A percentile compares a stretch with the other conserved stretches of the same genome.
Conservation (phyloP, 2,888 invertebrate species). For the Bellardia bayeri region DNA sequence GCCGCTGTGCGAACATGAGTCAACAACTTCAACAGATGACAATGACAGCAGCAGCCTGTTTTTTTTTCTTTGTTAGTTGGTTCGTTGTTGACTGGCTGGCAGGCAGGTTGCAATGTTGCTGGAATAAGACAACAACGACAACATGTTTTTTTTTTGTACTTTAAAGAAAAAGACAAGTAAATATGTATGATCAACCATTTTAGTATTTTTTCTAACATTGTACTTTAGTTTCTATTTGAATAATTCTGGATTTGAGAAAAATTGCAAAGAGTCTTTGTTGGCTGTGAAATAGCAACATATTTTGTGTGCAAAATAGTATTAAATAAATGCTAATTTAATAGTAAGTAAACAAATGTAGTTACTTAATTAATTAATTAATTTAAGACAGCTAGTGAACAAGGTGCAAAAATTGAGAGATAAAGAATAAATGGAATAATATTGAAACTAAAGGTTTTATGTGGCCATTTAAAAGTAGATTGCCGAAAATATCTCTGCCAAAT, state of each 20-base stretch:
- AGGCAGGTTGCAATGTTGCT: conserved; percentile 36
- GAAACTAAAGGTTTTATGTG: no score
- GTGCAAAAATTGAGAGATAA: no score
- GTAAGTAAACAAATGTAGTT: neutral
- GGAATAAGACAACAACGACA: conserved; percentile 21
- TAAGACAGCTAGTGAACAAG: neutral
- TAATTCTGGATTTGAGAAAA: neutral
- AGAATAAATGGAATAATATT: no score
- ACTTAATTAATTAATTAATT: conserved; percentile 22
- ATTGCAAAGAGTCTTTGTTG: conserved; percentile 11
- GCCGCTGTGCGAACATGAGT: conserved; percentile 63
- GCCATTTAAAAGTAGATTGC: no score
- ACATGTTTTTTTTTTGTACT: conserved; percentile 6
- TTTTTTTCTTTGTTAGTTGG: conserved; percentile 22
- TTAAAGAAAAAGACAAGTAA: neutral
- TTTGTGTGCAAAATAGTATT: conserved; percentile 56
- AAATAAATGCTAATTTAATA: conserved; percentile 66
- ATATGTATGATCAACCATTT: neutral
- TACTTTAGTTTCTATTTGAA: neutral
- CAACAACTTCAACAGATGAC: conserved; percentile 69
- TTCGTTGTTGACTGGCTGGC: conserved; percentile 4
- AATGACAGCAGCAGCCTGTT: conserved; percentile 57
- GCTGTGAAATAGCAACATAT: conserved; percentile 26
- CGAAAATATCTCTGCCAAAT: no score
- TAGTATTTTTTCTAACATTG: neutral